Evolutionary conservation across 2,113 vertebrate species (phyloP).

Genomic region (Silurus asotus): DNA sequence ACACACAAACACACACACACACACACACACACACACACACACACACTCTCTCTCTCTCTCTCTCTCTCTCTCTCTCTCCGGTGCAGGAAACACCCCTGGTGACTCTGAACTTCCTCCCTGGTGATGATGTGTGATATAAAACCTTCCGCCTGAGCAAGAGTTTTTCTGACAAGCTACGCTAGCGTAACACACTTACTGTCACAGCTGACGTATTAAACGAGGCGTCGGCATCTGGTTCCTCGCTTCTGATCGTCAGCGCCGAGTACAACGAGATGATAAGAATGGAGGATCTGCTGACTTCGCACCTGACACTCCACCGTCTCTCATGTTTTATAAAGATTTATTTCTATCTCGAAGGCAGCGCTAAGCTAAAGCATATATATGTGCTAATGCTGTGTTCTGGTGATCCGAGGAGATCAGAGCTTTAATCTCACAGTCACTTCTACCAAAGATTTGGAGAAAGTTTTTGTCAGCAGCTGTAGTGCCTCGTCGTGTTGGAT

Average conservation of each 20-base stretch:
- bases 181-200: slow-evolving; percentile 32
- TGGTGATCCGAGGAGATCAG: not conserved
- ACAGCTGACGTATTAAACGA: slow-evolving; percentile 26
- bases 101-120: not conserved
- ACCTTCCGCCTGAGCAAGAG: not conserved
- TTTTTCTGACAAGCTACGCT: slow-evolving; percentile 20
- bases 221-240: slow-evolving; percentile 27
- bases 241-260: slow-evolving; percentile 4
- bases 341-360: not conserved
- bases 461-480: not conserved
- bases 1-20: not conserved
- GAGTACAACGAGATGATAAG: not conserved
- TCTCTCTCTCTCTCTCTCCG: not conserved
- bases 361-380: not conserved
- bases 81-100: not conserved
- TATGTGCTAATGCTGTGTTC: not conserved
- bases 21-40: not conserved
- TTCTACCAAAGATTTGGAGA: not conserved
- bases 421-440: not conserved
- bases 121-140: slow-evolving; percentile 10
- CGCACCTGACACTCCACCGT: not conserved
- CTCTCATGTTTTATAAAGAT: slow-evolving; percentile 1
- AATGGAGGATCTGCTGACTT: not conserved
- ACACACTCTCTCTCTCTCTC: no score
- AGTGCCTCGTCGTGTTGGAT: not conserved